These are phyloP conservation scores for Strix aluco DNA, from an alignment of 2,113 vertebrate genomes.

Conservation along the genomic window DNA sequence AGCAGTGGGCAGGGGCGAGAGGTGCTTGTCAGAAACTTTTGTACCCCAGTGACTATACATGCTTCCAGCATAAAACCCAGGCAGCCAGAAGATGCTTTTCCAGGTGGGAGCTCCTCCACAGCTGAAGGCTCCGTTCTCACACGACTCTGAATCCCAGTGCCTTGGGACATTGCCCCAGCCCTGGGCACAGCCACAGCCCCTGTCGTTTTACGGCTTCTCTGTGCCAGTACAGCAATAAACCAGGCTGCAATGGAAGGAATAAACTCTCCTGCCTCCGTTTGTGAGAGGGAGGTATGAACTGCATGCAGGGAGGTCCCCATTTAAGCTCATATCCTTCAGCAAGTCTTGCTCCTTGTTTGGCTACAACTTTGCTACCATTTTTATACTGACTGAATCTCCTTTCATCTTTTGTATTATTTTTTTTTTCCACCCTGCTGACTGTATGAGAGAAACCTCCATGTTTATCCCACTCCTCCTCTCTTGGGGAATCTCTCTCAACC, in stretches of 20 bases:
- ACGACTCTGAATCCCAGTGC: neutral
- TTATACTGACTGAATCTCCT: neutral
- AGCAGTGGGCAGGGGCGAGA: neutral
- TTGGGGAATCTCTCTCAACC: neutral
- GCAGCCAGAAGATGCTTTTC: neutral
- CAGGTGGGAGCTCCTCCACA: neutral
- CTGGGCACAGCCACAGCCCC: neutral
- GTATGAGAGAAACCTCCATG: neutral
- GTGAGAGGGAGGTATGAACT: neutral
- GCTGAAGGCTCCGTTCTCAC: neutral
- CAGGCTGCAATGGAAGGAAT: neutral
- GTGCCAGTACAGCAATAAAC: constrained; percentile 13
- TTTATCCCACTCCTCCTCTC: neutral
- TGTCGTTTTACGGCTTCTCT: neutral
- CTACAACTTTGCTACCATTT: neutral
- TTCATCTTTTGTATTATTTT: neutral
- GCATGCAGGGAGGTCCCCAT: neutral
- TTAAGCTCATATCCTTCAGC: neutral
- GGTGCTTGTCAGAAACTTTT: neutral
- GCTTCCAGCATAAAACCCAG: neutral
- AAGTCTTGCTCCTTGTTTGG: neutral
- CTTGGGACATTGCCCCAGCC: neutral
- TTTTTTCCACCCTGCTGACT: neutral
- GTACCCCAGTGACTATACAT: neutral
- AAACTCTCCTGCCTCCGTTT: neutral